These are phyloP conservation scores for Aproaerema taeniolella DNA, from an alignment of 2,888 invertebrate species.

Conservation along the genomic window DNA sequence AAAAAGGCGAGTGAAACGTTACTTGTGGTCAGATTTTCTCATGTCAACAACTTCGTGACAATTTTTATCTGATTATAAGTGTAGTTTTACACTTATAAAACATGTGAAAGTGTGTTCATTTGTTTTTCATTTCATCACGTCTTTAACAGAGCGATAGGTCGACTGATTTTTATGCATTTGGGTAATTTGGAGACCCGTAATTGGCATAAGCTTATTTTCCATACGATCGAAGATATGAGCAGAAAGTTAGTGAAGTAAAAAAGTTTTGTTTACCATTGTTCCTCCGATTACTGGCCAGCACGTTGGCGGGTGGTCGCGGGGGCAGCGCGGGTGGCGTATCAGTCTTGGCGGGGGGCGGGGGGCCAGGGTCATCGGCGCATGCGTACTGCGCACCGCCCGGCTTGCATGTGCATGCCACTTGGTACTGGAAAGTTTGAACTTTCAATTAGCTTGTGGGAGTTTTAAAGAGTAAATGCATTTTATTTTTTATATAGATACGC, in stretches of 20 bases:
- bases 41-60: too few relatives aligned
- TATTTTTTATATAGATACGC: too few relatives aligned
- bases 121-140: too few relatives aligned
- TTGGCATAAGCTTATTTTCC: too few relatives aligned
- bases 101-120: too few relatives aligned
- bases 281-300: slow-evolving; percentile 50
- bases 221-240: background rate
- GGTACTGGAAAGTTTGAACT: slow-evolving; percentile 55
- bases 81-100: too few relatives aligned
- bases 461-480: background rate
- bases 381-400: slow-evolving; percentile 64
- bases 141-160: too few relatives aligned
- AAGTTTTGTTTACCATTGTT: slow-evolving; percentile 47
- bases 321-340: slow-evolving; percentile 73
- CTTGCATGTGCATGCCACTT: slow-evolving; percentile 72
- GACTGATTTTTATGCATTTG: too few relatives aligned
- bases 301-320: slow-evolving; percentile 65
- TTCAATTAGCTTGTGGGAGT: background rate
- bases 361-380: slow-evolving; percentile 63
- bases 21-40: too few relatives aligned
- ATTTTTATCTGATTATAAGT: too few relatives aligned
- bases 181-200: background rate
- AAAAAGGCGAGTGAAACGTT: too few relatives aligned
- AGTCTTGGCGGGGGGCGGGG: slow-evolving; percentile 62
- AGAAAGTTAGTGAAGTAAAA: background rate